These are phyloP conservation scores for Heteronetta atricapilla DNA, from an alignment of 2,113 vertebrate genomes.

Conservation along the genomic window DNA sequence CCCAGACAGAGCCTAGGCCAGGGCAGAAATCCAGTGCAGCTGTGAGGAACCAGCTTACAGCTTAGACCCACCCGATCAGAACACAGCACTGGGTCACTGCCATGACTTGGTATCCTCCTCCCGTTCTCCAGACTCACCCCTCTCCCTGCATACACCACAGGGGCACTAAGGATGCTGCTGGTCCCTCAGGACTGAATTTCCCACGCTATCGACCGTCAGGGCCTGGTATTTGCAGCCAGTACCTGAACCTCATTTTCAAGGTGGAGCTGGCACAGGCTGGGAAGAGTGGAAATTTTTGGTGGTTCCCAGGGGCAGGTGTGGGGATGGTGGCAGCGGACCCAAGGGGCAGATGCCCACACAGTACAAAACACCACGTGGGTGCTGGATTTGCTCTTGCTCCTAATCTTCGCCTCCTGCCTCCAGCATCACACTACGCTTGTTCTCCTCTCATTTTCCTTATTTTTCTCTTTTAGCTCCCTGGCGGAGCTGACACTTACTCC, in stretches of 20 bases:
- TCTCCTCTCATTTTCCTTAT: neutral
- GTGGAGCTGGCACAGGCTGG: neutral
- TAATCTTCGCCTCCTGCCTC: neutral
- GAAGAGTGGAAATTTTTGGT: neutral
- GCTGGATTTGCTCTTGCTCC: neutral
- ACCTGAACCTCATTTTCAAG: neutral
- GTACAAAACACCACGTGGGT: rapidly evolving
- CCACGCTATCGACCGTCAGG: neutral
- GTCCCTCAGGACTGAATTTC: neutral
- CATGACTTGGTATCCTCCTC: rapidly evolving
- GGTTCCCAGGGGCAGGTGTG: neutral
- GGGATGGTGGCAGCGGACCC: rapidly evolving
- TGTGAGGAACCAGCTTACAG: neutral
- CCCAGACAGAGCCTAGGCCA: neutral
- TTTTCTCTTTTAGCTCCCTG: neutral
- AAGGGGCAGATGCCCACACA: rapidly evolving
- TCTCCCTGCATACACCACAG: rapidly evolving
- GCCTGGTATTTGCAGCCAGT: neutral
- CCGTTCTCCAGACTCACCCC: neutral
- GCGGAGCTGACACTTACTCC: neutral
- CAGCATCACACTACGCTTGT: neutral
- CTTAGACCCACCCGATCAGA: neutral
- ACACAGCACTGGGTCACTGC: neutral
- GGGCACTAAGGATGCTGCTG: neutral
- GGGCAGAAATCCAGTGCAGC: rapidly evolving